These are phyloP conservation scores for Geodia barretti DNA, from an alignment of 37 sponge, comb jelly and placozoan species.

Conservation along the genomic window DNA sequence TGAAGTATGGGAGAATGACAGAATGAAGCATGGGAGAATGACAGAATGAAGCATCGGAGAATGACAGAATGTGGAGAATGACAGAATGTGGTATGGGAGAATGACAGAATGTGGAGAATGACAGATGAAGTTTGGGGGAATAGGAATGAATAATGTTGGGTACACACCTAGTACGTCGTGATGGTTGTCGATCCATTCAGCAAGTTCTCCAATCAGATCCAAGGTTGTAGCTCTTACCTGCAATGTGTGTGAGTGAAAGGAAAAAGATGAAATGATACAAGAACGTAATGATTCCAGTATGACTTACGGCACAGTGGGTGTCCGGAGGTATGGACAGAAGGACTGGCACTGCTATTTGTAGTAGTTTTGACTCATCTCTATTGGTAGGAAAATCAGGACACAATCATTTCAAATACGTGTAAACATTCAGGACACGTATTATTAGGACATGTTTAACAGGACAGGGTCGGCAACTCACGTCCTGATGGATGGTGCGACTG, in stretches of 20 bases:
- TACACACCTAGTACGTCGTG: slow-evolving; percentile 50
- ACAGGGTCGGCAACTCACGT: slow-evolving; percentile 31
- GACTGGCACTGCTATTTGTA: slow-evolving; percentile 64
- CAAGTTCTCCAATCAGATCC: slow-evolving; percentile 46
- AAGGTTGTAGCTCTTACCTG: slow-evolving; percentile 55
- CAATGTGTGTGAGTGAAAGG: too few species aligned
- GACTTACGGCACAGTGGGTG: slow-evolving; percentile 61
- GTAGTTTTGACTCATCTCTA: slow-evolving; percentile 69
- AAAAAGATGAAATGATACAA: too few species aligned
- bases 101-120: too few species aligned
- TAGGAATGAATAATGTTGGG: too few species aligned
- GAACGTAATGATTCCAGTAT: too few species aligned
- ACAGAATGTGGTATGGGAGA: too few species aligned
- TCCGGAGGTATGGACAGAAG: slow-evolving; percentile 62
- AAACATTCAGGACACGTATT: not conserved
- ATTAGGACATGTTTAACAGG: too few species aligned
- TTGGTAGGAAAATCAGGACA: not conserved
- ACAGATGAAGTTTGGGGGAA: too few species aligned
- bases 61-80: too few species aligned
- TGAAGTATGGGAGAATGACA: too few species aligned
- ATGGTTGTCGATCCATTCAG: slow-evolving; percentile 76
- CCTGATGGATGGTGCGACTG: slow-evolving; percentile 65
- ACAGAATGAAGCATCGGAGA: too few species aligned
- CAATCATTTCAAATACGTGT: not conserved
- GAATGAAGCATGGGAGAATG: too few species aligned